Evolutionary conservation across 2,797 vertebrate species (phyloP), one percentile per base, ranked within the genome.

Genomic region (Zalophus californianus): DNA sequence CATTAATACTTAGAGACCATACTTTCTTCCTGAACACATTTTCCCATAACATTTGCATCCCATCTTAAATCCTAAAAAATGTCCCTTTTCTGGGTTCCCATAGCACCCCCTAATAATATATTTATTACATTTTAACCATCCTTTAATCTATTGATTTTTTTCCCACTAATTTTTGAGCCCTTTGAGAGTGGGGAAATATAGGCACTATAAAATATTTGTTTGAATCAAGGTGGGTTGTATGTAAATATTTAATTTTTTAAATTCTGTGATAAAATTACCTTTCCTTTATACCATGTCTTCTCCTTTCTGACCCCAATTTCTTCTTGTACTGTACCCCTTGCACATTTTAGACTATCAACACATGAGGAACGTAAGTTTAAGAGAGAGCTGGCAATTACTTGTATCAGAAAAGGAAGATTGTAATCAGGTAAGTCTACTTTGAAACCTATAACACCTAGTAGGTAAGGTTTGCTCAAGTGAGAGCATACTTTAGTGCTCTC

Each of bases 71-170:
- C 13, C 48, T 86, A 77, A 52, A 64, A 92, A 90, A 60, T 50
- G 16, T 7, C 48, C 6, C 48, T 90, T 94, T 20, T 38, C 75
- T 83, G 9, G 7, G 77, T 52, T 82, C 48, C 25, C 54, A 83
- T 10, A 44, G 50, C 7, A 72, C 56, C 38, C 7, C 82, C 58
- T 41, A 64, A 73, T 1, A 68, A 64, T 80, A 48, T 14, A 78
- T 86, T 86, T 83, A 66, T 73, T 83, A 82, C 32, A 70, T 1
- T n/a, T 32, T 78, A 82, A 83, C 58, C 2, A 38, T 72, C 20
- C 95, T 95, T 91, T 92, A 82, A 75, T 25, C 25, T 44, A 72
- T 8, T 27, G 41, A 41, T 60, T 86, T 95, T 86, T 62, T 54
- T 50, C 7, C 9, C 12, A 62, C 25, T 85, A 29, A 20, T 44